Percentiles rank a stretch among this genome's conserved stretches.
Evolutionary conservation across 2,888 invertebrate species (phyloP).

Genomic region (Gymnosoma rotundatum): DNA sequence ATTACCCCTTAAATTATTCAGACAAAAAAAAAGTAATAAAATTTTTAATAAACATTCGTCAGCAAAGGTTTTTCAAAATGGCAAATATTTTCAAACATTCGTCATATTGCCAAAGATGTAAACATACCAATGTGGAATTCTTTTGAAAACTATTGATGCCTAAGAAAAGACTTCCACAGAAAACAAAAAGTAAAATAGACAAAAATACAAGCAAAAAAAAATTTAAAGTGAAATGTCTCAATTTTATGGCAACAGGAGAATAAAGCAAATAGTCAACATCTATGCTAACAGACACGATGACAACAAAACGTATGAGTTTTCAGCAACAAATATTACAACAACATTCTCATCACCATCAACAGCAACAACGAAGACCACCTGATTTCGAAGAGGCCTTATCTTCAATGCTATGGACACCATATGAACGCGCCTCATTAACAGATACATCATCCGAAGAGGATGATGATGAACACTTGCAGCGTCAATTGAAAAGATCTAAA

Average conservation of each 20-base stretch:
- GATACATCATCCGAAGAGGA: slow-evolving; percentile 78
- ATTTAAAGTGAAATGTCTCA: slow-evolving; percentile 64
- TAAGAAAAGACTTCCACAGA: neutral
- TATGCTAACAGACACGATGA: slow-evolving; percentile 54
- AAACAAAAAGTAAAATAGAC: slow-evolving; percentile 11
- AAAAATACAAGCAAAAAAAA: slow-evolving; percentile 16
- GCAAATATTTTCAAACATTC: slow-evolving; percentile 21
- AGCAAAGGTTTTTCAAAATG: slow-evolving; percentile 28
- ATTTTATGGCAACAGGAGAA: slow-evolving; percentile 56
- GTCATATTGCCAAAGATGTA: slow-evolving; percentile 18
- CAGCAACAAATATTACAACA: slow-evolving; percentile 44
- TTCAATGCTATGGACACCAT: slow-evolving; percentile 90
- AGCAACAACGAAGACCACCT: slow-evolving; percentile 84
- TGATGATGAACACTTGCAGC: slow-evolving; percentile 79
- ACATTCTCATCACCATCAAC: slow-evolving; percentile 29
- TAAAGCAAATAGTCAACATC: slow-evolving; percentile 48
- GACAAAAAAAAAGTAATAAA: neutral
- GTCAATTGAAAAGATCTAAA: slow-evolving; percentile 77
- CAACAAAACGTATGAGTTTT: slow-evolving; percentile 58
- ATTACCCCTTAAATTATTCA: neutral
- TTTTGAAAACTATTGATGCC: slow-evolving; percentile 31
- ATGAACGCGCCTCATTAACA: slow-evolving; percentile 83
- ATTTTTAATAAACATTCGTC: slow-evolving; percentile 20
- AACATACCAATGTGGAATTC: slow-evolving; percentile 27
- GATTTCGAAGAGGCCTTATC: slow-evolving; percentile 90